Percentiles rank a stretch among this genome's conserved stretches.
These are phyloP conservation scores for Oscheius sp. DNA, from an alignment of 2,888 invertebrate genomes.

Conservation along the genomic window DNA sequence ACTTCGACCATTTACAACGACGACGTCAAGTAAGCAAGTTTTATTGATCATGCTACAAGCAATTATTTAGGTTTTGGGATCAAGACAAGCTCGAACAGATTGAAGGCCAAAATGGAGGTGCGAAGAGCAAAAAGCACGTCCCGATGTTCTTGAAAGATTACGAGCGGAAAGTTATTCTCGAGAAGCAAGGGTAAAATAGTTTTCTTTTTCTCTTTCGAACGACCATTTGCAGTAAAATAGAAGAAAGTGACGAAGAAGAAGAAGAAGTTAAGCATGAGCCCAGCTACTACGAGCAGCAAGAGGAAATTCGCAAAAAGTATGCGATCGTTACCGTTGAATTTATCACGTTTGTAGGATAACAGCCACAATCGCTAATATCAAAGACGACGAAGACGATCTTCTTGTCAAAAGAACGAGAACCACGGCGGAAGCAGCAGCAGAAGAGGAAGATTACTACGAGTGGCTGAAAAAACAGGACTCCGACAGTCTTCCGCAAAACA, in stretches of 20 bases:
- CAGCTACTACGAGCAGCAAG: conserved; percentile 77
- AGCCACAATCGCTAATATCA: conserved; percentile 46
- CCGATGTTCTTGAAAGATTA: conserved; percentile 84
- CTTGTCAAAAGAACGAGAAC: conserved; percentile 74
- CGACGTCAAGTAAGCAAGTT: conserved; percentile 72
- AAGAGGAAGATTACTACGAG: conserved; percentile 81
- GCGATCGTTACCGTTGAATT: conserved; percentile 67
- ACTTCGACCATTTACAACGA: conserved; percentile 90
- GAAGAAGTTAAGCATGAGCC: conserved; percentile 41
- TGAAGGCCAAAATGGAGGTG: conserved; percentile 36
- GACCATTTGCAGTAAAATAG: conserved; percentile 48
- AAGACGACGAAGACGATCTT: conserved; percentile 75
- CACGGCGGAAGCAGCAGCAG: conserved; percentile 72
- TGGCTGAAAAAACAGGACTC: conserved; percentile 84
- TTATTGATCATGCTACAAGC: neutral
- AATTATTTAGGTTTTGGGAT: conserved; percentile 29
- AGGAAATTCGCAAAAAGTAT: conserved; percentile 80
- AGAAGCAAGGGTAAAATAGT: conserved; percentile 78
- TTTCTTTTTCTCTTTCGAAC: neutral
- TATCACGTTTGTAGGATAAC: conserved; percentile 54
- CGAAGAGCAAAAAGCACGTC: conserved; percentile 76
- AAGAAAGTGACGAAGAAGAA: conserved; percentile 63
- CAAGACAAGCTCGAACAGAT: neutral
- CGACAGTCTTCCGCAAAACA: conserved; percentile 33
- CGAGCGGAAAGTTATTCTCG: conserved; percentile 82